Base-by-base conservation (phyloP, 1,140 invertebrate species). In the Antheraea pernyi region DNA sequence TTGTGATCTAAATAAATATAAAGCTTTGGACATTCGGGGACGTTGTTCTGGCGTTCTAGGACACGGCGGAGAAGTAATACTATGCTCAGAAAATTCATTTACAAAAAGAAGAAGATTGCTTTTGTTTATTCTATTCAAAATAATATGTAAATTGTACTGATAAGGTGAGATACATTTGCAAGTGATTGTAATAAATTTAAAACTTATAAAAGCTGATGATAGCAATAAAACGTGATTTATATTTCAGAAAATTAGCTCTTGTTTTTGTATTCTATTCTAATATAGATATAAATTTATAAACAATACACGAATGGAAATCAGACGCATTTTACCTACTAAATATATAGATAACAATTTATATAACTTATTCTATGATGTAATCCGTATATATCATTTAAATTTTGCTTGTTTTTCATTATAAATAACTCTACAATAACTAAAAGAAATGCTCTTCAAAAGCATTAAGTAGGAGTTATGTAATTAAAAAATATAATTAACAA, bases 1-100 rank as follows among this genome's bases (percentile, higher is more conserved):
- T 67, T 71, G 46, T 53, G 46, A 53, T 53, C 46, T 53, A 53
- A 53, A 53, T 53, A 53, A 53, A 53, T 53, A 13, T 16, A 53
- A 53, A 53, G 46, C 46, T 53, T 53, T 53, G 46, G 46, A 53
- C 46, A 53, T 53, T 53, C 46, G 46, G 46, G 46, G 46, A 53
- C 46, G 46, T 53, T 53, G 6, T 53, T 53, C 46, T 53, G 13
- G 46, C 1, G 6, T 16, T 53, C 9, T 42, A 42, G 7, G 46
- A 1, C 46, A 53, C 16, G 11, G n/a, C n/a, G n/a, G n/a, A n/a
- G n/a, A n/a, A n/a, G n/a, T 16, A n/a, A 53, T n/a, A 53, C 16
- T 16, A n/a, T 53, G 0, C 46, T 53, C 16, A 53, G 13, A 53
- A 13, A 6, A 53, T 11, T 53, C 13, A n/a, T 53, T 53, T 16